phyloP scores from a whole-genome alignment of 2,888 invertebrate species.

The Nomada fucata region DNA sequence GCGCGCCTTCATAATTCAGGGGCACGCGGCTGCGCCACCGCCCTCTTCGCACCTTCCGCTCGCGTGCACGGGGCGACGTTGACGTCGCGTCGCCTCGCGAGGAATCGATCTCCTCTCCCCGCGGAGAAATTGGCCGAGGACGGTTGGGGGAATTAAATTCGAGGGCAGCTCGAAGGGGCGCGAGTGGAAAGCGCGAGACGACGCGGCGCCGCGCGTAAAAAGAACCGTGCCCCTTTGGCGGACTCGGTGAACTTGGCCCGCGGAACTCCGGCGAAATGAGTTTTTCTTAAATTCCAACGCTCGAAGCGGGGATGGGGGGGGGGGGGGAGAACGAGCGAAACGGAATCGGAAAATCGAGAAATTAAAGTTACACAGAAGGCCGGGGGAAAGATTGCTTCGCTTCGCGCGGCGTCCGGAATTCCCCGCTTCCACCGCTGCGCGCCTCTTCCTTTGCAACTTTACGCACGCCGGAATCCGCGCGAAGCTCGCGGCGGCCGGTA shows the following conservation, averaged over 20 bases:
- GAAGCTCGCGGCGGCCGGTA: background rate
- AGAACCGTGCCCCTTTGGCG: slow-evolving; percentile 24
- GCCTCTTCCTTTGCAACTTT: slow-evolving; percentile 7
- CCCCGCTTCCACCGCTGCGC: background rate
- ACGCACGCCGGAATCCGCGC: slow-evolving; percentile 4
- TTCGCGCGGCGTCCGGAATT: slow-evolving; percentile 30
- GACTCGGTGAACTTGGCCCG: slow-evolving; percentile 5
- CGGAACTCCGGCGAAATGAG: background rate
- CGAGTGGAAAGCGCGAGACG: background rate
- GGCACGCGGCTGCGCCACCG: slow-evolving; percentile 51
- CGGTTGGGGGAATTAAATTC: slow-evolving; percentile 58
- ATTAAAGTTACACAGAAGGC: slow-evolving; percentile 53
- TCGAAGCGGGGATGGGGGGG: background rate
- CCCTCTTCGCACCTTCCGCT: slow-evolving; percentile 13
- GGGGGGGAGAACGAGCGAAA: slow-evolving; percentile 10
- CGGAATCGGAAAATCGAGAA: slow-evolving; percentile 42
- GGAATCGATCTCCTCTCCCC: slow-evolving; percentile 65
- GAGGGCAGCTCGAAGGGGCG: background rate
- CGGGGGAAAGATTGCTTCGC: slow-evolving; percentile 50
- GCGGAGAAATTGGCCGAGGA: slow-evolving; percentile 53
- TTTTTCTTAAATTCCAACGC: slow-evolving; percentile 13
- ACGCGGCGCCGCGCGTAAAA: background rate
- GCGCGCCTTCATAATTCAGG: slow-evolving; percentile 70
- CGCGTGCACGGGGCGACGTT: background rate
- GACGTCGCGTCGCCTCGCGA: slow-evolving; percentile 62